Conservation (phyloP, 1,140 invertebrate species). For the Archivesica marissinica region DNA sequence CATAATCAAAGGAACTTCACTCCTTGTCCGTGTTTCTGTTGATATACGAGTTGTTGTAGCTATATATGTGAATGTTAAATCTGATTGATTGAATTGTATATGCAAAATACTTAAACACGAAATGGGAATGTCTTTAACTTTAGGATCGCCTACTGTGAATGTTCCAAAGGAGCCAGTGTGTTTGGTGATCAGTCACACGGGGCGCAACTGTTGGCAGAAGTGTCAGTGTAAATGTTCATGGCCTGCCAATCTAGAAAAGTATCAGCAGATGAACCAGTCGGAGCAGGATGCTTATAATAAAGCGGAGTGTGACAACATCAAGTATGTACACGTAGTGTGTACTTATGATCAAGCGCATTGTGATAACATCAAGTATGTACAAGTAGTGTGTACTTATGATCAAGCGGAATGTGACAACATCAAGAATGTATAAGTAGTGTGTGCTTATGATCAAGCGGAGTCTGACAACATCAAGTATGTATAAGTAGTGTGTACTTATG, state of each 20-base stretch:
- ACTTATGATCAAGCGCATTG: neutral
- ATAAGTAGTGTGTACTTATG: too few relatives aligned
- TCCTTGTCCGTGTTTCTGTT: too few relatives aligned
- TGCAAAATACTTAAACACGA: too few relatives aligned
- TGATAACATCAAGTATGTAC: neutral
- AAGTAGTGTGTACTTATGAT: too few relatives aligned
- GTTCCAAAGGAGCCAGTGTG: neutral
- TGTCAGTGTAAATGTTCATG: conserved; percentile 18
- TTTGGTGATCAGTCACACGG: too few relatives aligned
- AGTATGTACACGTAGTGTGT: neutral
- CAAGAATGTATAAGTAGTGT: too few relatives aligned
- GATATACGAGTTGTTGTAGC: too few relatives aligned
- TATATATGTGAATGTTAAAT: too few relatives aligned
- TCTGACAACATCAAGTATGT: too few relatives aligned
- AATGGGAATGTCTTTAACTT: neutral
- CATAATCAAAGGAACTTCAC: too few relatives aligned
- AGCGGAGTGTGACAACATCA: neutral
- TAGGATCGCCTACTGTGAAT: neutral
- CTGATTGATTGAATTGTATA: too few relatives aligned
- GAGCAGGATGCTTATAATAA: conserved; percentile 16
- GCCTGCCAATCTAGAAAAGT: neutral
- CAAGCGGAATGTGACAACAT: neutral
- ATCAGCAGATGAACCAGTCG: neutral
- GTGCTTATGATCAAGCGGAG: too few relatives aligned
- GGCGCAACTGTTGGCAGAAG: neutral